Evolutionary conservation across 2,113 vertebrate species (phyloP).

Genomic region (Chitala chitala): DNA sequence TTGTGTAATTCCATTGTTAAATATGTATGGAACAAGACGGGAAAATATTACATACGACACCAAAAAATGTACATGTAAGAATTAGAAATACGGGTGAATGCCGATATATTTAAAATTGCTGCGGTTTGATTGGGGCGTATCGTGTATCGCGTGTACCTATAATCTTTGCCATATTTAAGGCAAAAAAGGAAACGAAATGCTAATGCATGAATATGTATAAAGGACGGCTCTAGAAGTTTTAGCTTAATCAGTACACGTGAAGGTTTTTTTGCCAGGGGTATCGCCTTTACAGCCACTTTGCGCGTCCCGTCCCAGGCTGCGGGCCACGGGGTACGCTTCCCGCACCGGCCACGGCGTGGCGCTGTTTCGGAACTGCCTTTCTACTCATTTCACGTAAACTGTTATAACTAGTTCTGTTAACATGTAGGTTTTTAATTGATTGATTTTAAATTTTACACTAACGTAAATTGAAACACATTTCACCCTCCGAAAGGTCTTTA

Average conservation of each 20-base stretch:
- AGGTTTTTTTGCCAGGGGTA: constrained; percentile 41
- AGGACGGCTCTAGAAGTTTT: constrained; percentile 39
- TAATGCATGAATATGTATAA: constrained; percentile 65
- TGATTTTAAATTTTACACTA: not conserved
- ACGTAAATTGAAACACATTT: no score
- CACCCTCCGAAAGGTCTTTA: no score
- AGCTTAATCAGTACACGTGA: constrained; percentile 27
- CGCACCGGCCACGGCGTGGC: constrained; percentile 45
- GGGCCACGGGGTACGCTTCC: constrained; percentile 30
- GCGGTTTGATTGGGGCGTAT: constrained; percentile 48
- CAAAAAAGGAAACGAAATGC: constrained; percentile 45
- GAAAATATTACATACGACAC: no score
- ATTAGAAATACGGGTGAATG: constrained; percentile 33
- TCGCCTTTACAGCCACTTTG: constrained; percentile 41
- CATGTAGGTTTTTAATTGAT: not conserved
- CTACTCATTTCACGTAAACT: not conserved
- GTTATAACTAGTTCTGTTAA: not conserved
- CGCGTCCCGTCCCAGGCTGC: constrained; percentile 31
- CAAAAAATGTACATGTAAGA: no score
- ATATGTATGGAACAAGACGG: not conserved
- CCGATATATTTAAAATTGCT: constrained; percentile 29
- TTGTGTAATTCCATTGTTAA: constrained; percentile 20
- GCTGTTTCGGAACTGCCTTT: constrained; percentile 37
- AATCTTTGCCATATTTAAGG: constrained; percentile 51
- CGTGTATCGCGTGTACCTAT: constrained; percentile 48